Base-by-base conservation (phyloP, 64 coral and sea anemone species). In the Actinia tenebrosa region DNA sequence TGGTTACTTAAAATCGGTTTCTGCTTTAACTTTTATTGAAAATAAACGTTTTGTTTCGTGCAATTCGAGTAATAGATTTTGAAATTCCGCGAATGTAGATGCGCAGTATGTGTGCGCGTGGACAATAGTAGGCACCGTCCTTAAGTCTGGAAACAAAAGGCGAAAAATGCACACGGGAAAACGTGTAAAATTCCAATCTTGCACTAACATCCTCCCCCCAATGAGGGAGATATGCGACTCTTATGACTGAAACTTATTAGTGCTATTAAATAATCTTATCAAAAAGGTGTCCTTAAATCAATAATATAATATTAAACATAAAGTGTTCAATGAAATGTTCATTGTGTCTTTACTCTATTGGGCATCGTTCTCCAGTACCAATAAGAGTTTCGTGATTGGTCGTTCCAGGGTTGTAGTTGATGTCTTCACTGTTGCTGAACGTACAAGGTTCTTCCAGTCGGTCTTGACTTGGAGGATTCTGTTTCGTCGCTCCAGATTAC, bases 391-490 rank as follows among this genome's bases (percentile, higher is more conserved):
- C 43, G 72, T 27, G 26, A 78, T 78, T 15, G 72, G 72, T 78
- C 72, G 10, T 42, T 78, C 72, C 4, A 78, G 43, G 2, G 26
- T 78, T 78, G 72, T 78, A 23, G 72, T 78, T 7, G 72, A 78
- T 11, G 72, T 78, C 72, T 78, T 78, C 5, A 78, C 72, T 42
- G 72, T 78, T 42, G 72, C 72, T 78, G 72, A 78, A 27, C 17
- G 72, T 13, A 78, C 72, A 16, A 78, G 72, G 72, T 78, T 78
- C 23, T 78, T 78, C 1, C 10, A 37, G 23, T 78, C 72, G 15
- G 23, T 78, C 43, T 78, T 78, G 72, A 78, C 72, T 37, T 85
- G 53, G 16, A 85, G 17, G 83, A 85, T 60, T 85, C 50, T 85
- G 30, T 37, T 37, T 37, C 30, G 30, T 37, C 30, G 30, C 30